Evolutionary conservation across 1,140 invertebrate genomes (phyloP), one percentile per base, ranked within the genome.

Genomic region (Potamilus streckersoni): DNA sequence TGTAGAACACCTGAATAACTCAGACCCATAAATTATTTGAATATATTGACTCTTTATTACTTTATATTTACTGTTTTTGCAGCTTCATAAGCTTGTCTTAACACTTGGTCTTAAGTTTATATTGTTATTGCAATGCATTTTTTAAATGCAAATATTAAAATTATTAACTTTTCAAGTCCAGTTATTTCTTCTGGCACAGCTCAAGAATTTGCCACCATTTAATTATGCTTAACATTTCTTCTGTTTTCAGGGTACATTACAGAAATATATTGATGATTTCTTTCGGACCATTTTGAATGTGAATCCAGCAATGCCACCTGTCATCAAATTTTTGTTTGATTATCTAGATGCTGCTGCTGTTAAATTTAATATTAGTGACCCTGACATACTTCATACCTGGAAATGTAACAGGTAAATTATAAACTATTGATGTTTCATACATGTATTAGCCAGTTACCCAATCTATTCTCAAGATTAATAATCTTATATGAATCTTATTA

Each of bases 261-360:
- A 99, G 91, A 98, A 99, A 90, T 99, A 99, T 91, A 97, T 99
- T 31, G 98, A 99, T 90, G 98, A 99, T 91, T 92, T 99, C 27
- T 99, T 99, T 89, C 97, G 98, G 89, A 99, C 97, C 77, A 99
- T 99, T 85, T 98, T 99, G 95, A 80, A 80, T 27, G 83, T 80
- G 11, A 82, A 77, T 71, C 74, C 77, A n/a, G 73, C 65, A 31
- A 90, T 99, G 81, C 98, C 98, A 67, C 93, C 98, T 75, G 97
- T 97, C 76, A 98, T 99, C 84, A 99, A 99, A 91, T 99, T 99
- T 88, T 97, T 99, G 96, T 99, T 99, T 91, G 98, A 99, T 91
- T 99, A 99, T 90, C 92, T 99, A 79, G 98, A 99, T 90, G 97
- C 99, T 90, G 97, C 99, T 91, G 98, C 97, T 23, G 89, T 96